A percentile compares a stretch with the other conserved stretches of the same genome.
Conservation (phyloP, 1,140 invertebrate genomes). For the Tetragonula clypearis region DNA sequence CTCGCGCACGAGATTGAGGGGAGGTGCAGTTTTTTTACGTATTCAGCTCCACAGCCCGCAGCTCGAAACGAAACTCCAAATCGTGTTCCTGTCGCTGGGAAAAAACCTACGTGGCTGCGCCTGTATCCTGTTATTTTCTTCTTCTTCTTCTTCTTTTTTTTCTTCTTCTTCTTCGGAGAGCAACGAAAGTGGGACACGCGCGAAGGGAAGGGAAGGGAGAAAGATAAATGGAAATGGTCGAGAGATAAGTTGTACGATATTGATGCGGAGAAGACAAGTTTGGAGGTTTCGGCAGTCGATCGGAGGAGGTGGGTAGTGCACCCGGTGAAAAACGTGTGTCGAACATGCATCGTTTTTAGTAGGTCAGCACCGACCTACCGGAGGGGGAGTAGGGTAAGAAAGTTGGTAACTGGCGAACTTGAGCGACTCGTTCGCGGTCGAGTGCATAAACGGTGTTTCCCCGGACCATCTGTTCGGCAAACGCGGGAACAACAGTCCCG, state of each 20-base stretch:
- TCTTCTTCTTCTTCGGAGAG: no score
- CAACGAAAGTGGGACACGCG: neutral
- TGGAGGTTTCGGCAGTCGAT: neutral
- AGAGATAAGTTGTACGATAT: neutral
- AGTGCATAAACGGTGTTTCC: conserved; percentile 16
- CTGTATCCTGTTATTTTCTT: no score
- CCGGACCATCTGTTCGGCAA: neutral
- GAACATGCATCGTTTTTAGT: conserved; percentile 40
- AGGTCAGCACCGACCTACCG: conserved; percentile 1
- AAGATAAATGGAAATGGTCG: neutral
- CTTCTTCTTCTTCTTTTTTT: no score
- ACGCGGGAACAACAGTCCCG: neutral
- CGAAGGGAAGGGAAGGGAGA: neutral
- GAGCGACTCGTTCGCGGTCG: conserved; percentile 20
- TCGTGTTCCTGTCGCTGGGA: neutral
- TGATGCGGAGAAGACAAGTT: neutral
- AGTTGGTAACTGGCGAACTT: conserved; percentile 32
- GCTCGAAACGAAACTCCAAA: neutral
- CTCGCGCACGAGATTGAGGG: neutral
- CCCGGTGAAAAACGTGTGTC: conserved; percentile 27
- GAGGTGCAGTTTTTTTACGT: neutral
- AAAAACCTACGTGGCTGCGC: neutral
- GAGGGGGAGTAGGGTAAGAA: neutral
- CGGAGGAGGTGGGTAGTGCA: neutral
- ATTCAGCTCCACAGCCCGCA: no score